Conservation (phyloP, 1,140 invertebrate genomes). For the Hypothenemus hampei region DNA sequence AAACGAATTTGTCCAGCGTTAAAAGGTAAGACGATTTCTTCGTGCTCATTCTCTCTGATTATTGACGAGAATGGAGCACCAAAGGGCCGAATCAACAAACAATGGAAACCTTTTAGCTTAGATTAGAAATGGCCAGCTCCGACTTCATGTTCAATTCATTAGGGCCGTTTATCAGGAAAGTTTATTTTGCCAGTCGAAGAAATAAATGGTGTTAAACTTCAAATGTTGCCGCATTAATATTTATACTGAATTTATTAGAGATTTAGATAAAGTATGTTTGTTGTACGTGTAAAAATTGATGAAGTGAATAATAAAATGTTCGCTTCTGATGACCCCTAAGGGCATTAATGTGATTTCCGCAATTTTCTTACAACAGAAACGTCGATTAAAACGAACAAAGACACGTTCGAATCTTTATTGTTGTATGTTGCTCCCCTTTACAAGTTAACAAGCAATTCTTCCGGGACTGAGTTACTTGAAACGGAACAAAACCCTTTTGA, state of each 20-base stretch:
- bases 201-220: slow-evolving; percentile 20
- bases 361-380: no score
- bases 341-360: no score
- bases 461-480: no score
- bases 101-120: slow-evolving; percentile 42
- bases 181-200: slow-evolving; percentile 5
- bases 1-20: slow-evolving; percentile 91
- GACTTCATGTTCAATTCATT: slow-evolving; percentile 43
- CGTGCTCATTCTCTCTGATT: no score
- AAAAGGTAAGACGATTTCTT: slow-evolving; percentile 68
- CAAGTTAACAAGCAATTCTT: no score
- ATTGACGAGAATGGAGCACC: no score
- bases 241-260: slow-evolving; percentile 19
- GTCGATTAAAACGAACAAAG: no score
- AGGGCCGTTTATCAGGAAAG: slow-evolving; percentile 32
- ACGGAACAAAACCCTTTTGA: not conserved
- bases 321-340: no score
- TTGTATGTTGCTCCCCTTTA: no score
- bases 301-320: no score
- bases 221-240: slow-evolving; percentile 18
- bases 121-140: slow-evolving; percentile 39
- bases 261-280: slow-evolving; percentile 18
- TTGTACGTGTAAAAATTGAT: no score
- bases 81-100: slow-evolving; percentile 27
- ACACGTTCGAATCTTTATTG: no score